phyloP scores from a whole-genome alignment of 2,113 vertebrate species.

The Lasiurus cinereus region DNA sequence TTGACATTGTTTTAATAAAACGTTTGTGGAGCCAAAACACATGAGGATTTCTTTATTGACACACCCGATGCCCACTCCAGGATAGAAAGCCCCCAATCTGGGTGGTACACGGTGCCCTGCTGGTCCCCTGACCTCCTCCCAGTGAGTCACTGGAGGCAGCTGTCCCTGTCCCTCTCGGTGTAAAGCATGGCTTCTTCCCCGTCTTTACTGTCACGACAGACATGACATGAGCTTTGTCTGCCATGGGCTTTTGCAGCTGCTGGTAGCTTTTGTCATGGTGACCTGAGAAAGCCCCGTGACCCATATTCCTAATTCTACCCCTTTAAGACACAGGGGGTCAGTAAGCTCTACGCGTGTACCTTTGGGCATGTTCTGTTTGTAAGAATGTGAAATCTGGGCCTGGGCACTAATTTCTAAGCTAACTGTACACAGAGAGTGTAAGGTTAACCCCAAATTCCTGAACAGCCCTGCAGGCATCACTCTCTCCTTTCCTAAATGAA shows the following conservation, averaged over 20 bases:
- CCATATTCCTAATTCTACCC: not conserved
- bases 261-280: not conserved
- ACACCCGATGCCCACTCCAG: not conserved
- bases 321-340: not conserved
- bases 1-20: not conserved
- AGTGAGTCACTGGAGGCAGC: rapidly evolving
- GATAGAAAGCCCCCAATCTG: not conserved
- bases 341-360: not conserved
- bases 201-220: rapidly evolving
- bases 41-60: not conserved
- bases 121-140: rapidly evolving
- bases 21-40: not conserved
- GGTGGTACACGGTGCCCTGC: rapidly evolving
- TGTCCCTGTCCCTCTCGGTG: not conserved
- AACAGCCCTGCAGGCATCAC: not conserved
- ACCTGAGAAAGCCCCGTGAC: not conserved
- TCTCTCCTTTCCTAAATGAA: not conserved
- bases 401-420: not conserved
- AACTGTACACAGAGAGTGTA: not conserved
- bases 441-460: not conserved
- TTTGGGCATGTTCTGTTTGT: not conserved
- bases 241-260: not conserved
- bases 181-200: not conserved
- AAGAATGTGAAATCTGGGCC: not conserved
- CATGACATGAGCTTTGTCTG: rapidly evolving